Percentiles rank a stretch among this genome's conserved stretches.
phyloP scores from a whole-genome alignment of 2,113 vertebrate species.

The Felis chaus region DNA sequence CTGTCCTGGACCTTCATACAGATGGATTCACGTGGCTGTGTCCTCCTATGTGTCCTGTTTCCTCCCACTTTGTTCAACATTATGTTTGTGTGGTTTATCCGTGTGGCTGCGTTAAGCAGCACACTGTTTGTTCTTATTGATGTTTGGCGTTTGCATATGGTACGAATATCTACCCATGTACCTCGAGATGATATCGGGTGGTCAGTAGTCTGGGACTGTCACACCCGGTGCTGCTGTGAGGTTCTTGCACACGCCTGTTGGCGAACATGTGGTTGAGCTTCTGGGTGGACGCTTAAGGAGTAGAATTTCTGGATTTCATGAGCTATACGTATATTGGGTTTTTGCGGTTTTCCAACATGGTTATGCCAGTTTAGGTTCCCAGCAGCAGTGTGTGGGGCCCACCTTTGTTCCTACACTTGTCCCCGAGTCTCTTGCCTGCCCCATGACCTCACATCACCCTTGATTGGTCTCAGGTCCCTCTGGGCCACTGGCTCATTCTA shows the following conservation, averaged over 20 bases:
- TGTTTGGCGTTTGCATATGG: not conserved
- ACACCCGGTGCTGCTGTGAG: fast-evolving
- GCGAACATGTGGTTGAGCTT: not conserved
- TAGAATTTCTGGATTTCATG: not conserved
- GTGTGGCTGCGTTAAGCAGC: fast-evolving
- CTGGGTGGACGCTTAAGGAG: not conserved
- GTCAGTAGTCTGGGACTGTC: not conserved
- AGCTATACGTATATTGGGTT: not conserved
- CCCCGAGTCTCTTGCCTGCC: not conserved
- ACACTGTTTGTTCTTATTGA: not conserved
- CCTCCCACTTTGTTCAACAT: not conserved
- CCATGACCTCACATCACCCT: not conserved
- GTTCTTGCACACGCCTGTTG: not conserved
- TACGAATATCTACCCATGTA: not conserved
- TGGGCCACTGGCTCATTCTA: not conserved
- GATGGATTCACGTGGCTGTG: not conserved
- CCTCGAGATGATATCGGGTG: not conserved
- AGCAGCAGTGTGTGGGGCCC: not conserved
- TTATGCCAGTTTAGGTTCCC: not conserved
- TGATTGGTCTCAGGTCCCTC: too few species aligned
- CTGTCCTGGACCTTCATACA: not conserved
- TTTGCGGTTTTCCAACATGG: not conserved
- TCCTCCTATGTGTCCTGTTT: fast-evolving
- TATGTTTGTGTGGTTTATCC: not conserved
- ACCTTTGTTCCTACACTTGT: not conserved